Conservation (phyloP, 1,140 invertebrate genomes). For the Glossosoma conforme region DNA sequence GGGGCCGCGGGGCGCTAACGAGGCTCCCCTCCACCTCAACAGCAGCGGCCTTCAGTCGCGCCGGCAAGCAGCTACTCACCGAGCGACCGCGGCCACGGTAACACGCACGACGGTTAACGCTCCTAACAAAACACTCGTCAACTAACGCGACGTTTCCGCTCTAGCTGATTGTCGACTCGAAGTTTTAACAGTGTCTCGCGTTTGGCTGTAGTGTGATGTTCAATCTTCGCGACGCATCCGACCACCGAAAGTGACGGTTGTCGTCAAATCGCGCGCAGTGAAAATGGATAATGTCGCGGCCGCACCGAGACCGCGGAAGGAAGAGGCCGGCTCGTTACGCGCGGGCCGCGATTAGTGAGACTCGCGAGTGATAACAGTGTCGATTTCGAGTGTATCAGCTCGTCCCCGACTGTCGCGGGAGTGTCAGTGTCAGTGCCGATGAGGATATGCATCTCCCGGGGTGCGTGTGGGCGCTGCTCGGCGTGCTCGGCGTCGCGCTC, state of each 20-base stretch:
- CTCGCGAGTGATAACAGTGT: not conserved
- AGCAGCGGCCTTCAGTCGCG: too few relatives aligned
- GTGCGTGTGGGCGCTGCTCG: conserved; percentile 39
- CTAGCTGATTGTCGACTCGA: too few relatives aligned
- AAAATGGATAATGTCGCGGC: conserved; percentile 17
- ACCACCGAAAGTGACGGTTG: not conserved
- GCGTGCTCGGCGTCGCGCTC: conserved; percentile 43
- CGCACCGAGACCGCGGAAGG: conserved; percentile 9
- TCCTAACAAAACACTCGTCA: too few relatives aligned
- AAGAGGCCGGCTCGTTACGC: conserved; percentile 4
- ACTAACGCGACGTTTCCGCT: too few relatives aligned
- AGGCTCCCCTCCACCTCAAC: too few relatives aligned
- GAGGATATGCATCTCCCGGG: conserved; percentile 23
- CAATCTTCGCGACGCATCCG: too few relatives aligned
- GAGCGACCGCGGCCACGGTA: too few relatives aligned
- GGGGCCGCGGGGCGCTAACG: too few relatives aligned
- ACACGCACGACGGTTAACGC: too few relatives aligned
- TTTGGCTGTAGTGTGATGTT: too few relatives aligned
- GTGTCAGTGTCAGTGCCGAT: conserved; percentile 4
- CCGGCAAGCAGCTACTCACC: too few relatives aligned
- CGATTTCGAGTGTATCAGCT: not conserved
- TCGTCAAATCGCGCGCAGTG: conserved; percentile 11
- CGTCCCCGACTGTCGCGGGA: conserved; percentile 2
- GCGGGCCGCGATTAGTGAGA: conserved; percentile 2
- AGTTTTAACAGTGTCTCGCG: too few relatives aligned